A percentile compares a stretch with the other conserved stretches of the same genome.
These are phyloP conservation scores for Halocynthia aurantium DNA, from an alignment of 23 tunicate genomes.

Conservation along the genomic window DNA sequence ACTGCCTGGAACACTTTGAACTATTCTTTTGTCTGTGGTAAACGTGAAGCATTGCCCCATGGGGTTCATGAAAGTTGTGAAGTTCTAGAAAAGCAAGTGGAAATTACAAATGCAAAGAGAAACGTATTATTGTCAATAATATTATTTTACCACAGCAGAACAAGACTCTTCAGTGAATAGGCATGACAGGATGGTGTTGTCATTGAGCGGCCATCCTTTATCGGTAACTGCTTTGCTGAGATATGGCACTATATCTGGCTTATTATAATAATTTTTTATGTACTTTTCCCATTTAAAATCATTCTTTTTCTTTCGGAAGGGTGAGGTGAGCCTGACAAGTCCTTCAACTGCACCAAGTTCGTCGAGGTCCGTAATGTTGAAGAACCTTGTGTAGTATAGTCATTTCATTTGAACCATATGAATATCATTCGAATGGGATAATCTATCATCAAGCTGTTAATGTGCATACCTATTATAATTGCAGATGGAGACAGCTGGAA, in stretches of 20 bases:
- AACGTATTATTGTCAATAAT: too few species aligned
- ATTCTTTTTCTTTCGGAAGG: slow-evolving; percentile 16
- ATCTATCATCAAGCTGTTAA: neutral
- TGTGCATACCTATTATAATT: slow-evolving; percentile 42
- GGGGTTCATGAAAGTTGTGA: slow-evolving; percentile 25
- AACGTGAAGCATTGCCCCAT: slow-evolving; percentile 61
- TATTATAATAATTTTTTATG: slow-evolving; percentile 21
- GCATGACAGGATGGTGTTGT: slow-evolving; percentile 21
- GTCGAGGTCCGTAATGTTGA: slow-evolving; percentile 14
- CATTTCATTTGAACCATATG: neutral
- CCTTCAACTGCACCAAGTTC: slow-evolving; percentile 45
- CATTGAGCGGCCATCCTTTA: slow-evolving; percentile 49
- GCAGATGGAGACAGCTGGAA: slow-evolving; percentile 61
- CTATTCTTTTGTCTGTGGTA: slow-evolving; percentile 21
- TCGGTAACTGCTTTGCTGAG: slow-evolving; percentile 26
- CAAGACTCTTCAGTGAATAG: slow-evolving; percentile 31
- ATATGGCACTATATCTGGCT: neutral
- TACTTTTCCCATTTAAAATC: slow-evolving; percentile 24
- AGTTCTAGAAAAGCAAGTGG: slow-evolving; percentile 16
- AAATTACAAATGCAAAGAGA: neutral
- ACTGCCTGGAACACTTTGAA: slow-evolving; percentile 58
- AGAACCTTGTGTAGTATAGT: slow-evolving; percentile 23
- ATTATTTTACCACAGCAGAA: too few species aligned
- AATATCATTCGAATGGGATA: neutral
- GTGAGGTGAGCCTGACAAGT: slow-evolving; percentile 29